A percentile compares a stretch with the other conserved stretches of the same genome.
phyloP scores from a whole-genome alignment of 2,797 vertebrate genomes.

The Eulemur mongoz region DNA sequence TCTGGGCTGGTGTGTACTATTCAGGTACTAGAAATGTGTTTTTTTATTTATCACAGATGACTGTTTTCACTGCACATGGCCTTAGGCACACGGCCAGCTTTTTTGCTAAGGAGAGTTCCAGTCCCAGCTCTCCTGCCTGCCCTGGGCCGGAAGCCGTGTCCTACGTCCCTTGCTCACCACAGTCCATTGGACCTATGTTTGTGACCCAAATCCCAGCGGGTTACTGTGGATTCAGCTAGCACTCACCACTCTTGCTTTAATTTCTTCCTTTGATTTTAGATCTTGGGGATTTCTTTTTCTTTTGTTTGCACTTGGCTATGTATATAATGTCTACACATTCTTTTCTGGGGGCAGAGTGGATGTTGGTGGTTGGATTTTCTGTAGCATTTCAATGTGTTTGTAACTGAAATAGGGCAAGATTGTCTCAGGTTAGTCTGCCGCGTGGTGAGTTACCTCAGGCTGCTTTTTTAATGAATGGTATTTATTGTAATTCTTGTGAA shows the following conservation, averaged over 20 bases:
- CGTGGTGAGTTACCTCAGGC: background rate
- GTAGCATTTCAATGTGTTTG: background rate
- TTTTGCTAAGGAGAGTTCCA: background rate
- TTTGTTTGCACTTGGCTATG: background rate
- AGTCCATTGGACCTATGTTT: background rate
- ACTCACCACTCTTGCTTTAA: too few species aligned
- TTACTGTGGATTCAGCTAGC: too few species aligned
- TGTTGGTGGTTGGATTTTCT: background rate
- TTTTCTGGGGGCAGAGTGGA: background rate
- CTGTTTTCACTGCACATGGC: background rate
- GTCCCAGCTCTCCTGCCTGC: background rate
- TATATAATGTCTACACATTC: background rate
- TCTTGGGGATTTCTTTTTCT: background rate
- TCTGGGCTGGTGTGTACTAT: background rate
- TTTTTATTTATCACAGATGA: background rate
- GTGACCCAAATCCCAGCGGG: fast-evolving
- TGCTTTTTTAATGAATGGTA: background rate
- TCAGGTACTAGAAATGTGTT: background rate
- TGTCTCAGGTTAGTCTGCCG: background rate
- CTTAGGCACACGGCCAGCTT: background rate
- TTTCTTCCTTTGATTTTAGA: background rate
- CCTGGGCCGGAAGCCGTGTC: too few species aligned
- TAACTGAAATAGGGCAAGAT: background rate
- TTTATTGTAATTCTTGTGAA: background rate
- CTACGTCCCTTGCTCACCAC: background rate